Conservation (phyloP, 2,888 invertebrate species). For the Philereme transversata region DNA sequence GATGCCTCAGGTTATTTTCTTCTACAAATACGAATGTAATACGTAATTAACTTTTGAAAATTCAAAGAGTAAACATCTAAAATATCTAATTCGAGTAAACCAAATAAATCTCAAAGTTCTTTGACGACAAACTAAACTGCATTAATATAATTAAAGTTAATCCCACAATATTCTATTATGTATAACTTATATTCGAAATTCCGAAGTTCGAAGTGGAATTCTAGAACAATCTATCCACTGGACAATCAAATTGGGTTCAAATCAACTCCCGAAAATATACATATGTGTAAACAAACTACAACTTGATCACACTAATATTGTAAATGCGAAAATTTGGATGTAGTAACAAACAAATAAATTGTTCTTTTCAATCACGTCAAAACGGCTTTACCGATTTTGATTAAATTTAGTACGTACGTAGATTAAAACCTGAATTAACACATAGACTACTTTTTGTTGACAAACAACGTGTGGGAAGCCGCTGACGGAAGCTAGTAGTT, state of each 20-base stretch:
- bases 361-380: too few species aligned
- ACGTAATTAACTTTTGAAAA: background rate
- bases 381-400: too few species aligned
- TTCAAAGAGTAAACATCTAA: background rate
- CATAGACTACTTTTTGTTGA: too few species aligned
- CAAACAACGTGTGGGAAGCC: too few species aligned
- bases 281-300: too few species aligned
- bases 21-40: background rate
- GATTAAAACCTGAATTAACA: too few species aligned
- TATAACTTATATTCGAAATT: constrained; percentile 22
- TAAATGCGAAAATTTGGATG: too few species aligned
- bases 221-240: background rate
- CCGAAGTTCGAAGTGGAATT: constrained; percentile 12
- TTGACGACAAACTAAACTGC: constrained; percentile 8
- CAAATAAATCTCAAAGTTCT: constrained; percentile 7
- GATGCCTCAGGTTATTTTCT: background rate
- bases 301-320: too few species aligned
- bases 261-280: too few species aligned
- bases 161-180: constrained; percentile 18
- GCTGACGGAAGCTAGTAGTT: too few species aligned
- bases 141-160: constrained; percentile 21
- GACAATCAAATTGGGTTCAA: background rate
- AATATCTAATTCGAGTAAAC: constrained; percentile 1
- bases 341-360: too few species aligned
- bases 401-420: too few species aligned